Base-by-base conservation (phyloP, 2,113 vertebrate genomes). In the Neogobius melanostomus region DNA sequence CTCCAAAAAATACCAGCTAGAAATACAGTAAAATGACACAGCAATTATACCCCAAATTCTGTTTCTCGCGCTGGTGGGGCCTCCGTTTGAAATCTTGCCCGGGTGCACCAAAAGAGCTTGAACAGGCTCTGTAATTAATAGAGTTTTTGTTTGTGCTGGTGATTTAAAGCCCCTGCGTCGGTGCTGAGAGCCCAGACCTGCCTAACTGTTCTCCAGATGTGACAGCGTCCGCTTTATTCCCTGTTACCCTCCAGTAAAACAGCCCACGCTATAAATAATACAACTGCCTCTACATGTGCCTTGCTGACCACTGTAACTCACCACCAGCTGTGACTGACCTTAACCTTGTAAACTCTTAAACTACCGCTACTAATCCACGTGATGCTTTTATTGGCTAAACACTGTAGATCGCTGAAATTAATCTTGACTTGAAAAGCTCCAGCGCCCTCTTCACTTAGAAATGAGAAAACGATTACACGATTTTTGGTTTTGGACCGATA, bases 191-290 rank as follows among this genome's bases (percentile, higher is more conserved):
- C 16, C 70, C 36, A 49, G 50, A 66, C 46, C 67, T 69, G 65
- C 79, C 75, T 76, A 75, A 82, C 75, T 74, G 78, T 76, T 68
- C 76, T 77, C 59, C 66, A 52, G 68, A 84, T 75, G 77, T 75
- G 59, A 72, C 67, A 54, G 44, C 53, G 62, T 67, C 76, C 42
- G 61, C 68, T 84, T 77, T 66, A 9, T 42, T 66, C 12, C 57
- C 6, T 57, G 54, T 56, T 77, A 57, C 73, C 82, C 79, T 76
- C 76, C 65, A 67, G 68, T 74, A 69, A 49, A 36, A 28, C 6
- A 51, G 66, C 70, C 11, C 66, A 14, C 51, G 64, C 63, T 0
- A 73, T 11, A 43, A 67, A 65, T 59, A 56, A 44, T 36, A 44
- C 53, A 11, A 1, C n/a, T 43, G 14, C 8, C 12, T 11, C 66